phyloP scores from a whole-genome alignment of 2,797 vertebrate genomes.

The Hafferia zeledoni region DNA sequence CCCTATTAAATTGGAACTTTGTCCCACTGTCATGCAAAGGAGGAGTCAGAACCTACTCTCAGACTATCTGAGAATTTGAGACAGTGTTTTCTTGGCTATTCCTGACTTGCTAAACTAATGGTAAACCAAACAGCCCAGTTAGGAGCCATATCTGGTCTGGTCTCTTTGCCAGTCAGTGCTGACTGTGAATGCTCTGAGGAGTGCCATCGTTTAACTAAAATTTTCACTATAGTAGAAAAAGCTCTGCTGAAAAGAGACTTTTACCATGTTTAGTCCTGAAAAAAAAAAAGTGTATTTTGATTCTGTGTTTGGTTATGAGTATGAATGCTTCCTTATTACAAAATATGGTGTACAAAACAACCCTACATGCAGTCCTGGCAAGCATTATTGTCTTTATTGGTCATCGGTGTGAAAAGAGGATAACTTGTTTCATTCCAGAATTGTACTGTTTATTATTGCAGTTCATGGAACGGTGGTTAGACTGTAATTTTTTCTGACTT shows the following conservation, averaged over 20 bases:
- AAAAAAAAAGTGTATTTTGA: not conserved
- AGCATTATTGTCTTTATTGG: not conserved
- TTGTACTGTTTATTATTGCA: not conserved
- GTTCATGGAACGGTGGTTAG: not conserved
- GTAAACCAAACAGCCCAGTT: not conserved
- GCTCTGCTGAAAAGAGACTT: not conserved
- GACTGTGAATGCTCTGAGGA: not conserved
- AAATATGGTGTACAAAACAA: not conserved
- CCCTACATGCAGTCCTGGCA: not conserved
- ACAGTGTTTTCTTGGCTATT: not conserved
- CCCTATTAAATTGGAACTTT: not conserved
- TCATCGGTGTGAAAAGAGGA: not conserved
- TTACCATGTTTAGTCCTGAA: not conserved
- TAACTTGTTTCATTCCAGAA: not conserved
- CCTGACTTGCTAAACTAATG: not conserved
- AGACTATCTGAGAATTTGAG: not conserved
- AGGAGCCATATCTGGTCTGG: not conserved
- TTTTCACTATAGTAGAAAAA: not conserved
- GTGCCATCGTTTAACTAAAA: not conserved
- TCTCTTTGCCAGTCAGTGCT: not conserved
- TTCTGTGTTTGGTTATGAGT: not conserved
- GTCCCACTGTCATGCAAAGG: not conserved
- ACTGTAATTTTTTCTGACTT: conserved; percentile 16
- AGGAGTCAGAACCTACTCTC: not conserved
- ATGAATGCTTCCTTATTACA: not conserved